Evolutionary conservation across 2,113 vertebrate species (phyloP), one percentile per base, ranked within the genome.

Genomic region (Turdus rufiventris): DNA sequence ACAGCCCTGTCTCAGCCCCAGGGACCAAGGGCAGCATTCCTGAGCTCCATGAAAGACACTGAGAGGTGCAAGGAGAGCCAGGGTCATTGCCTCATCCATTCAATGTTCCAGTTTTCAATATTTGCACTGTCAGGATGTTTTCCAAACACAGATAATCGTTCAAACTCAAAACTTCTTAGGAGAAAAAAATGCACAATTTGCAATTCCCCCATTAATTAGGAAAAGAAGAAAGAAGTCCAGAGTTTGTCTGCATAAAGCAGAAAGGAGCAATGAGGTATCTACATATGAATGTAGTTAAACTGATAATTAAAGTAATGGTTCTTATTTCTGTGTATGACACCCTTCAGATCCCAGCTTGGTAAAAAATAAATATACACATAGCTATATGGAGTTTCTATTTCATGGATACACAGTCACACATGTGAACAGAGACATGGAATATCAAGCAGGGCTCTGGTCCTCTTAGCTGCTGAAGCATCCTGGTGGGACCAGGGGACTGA

Each of bases 101-200:
- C 26, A 51, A 1, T 8, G 40, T 9, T 36, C 8, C 28, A 51
- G 18, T 77, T 88, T 74, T 50, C 76, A 60, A 3, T 75, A 65
- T 73, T 57, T 86, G 85, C 43, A 48, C 71, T 31, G 68, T 60
- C 89, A 91, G 81, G 89, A 71, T 63, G 60, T 48, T 93, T 88
- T 88, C 63, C 71, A 72, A 78, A 71, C 47, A 83, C 61, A 74
- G 68, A 84, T 91, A 88, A 91, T 80, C 2, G 0, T 94, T 88
- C 83, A 50, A 77, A 77, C 10, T 9, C 42, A 19, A 77, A 94
- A 73, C 43, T 81, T 76, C 88, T 74, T 60, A 53, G 72, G 48
- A 70, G 48, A 48, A 74, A 19, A 58, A 89, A 51, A 40, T 43
- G 48, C 56, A 38, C 31, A 67, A 67, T 57, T 85, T 77, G 81